phyloP scores from a whole-genome alignment of 2,797 vertebrate genomes.

The Selene dorsalis region DNA sequence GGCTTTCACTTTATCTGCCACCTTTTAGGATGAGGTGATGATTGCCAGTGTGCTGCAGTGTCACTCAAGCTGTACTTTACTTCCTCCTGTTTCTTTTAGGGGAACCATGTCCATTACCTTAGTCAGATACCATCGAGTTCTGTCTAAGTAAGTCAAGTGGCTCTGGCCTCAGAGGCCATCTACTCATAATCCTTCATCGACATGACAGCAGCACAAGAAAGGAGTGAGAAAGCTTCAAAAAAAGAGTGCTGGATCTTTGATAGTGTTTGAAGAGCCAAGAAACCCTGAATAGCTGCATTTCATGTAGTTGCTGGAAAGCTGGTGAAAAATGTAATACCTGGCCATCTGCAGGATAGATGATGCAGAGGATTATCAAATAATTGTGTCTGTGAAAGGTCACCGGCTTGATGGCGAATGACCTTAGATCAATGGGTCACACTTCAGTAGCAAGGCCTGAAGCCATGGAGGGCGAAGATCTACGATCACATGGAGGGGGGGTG shows the following conservation, averaged over 20 bases:
- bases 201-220: conserved; percentile 37
- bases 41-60: conserved; percentile 20
- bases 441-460: conserved; percentile 47
- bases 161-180: conserved; percentile 53
- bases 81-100: conserved; percentile 16
- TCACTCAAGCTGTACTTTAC: conserved; percentile 9
- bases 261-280: conserved; percentile 15
- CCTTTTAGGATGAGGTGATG: conserved; percentile 13
- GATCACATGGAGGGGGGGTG: conserved; percentile 31
- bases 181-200: conserved; percentile 55
- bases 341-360: conserved; percentile 33
- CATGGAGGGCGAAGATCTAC: conserved; percentile 4
- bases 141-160: conserved; percentile 45
- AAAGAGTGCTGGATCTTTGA: conserved; percentile 21
- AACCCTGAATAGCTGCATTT: conserved; percentile 21
- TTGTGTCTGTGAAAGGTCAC: conserved; percentile 69
- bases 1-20: conserved; percentile 47
- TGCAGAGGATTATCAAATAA: conserved; percentile 62
- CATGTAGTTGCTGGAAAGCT: not conserved
- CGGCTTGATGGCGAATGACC: conserved; percentile 37
- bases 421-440: conserved; percentile 64
- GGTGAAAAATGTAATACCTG: conserved; percentile 22
- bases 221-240: conserved; percentile 7
- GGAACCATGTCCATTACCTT: conserved; percentile 34
- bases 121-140: conserved; percentile 34